phyloP scores from a whole-genome alignment of 2,888 invertebrate genomes.

The Pyrochroa serraticornis region DNA sequence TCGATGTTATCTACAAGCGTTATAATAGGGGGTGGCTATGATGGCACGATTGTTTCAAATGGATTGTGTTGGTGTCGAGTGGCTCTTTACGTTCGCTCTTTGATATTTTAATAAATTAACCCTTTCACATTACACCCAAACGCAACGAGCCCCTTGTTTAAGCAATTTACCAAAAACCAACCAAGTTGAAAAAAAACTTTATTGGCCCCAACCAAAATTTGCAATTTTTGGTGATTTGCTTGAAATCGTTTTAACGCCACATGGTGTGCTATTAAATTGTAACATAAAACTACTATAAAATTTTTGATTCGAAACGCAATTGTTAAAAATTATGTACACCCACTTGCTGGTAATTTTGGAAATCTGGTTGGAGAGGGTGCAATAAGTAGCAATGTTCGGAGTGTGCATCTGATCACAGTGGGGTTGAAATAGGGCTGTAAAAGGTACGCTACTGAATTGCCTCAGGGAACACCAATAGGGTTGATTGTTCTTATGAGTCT shows the following conservation, averaged over 20 bases:
- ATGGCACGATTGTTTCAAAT: constrained; percentile 54
- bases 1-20: constrained; percentile 49
- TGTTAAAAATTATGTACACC: constrained; percentile 2
- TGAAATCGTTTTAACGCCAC: neutral
- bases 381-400: constrained; percentile 16
- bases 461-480: constrained; percentile 37
- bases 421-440: constrained; percentile 1
- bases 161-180: constrained; percentile 18
- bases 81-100: constrained; percentile 43
- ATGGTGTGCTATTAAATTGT: no score
- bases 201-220: neutral
- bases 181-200: no score
- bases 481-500: constrained; percentile 39
- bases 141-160: neutral
- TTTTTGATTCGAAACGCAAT: neutral
- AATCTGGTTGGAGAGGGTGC: constrained; percentile 6
- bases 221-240: constrained; percentile 30
- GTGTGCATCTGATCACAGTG: constrained; percentile 8
- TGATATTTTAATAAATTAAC: constrained; percentile 26
- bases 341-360: constrained; percentile 6
- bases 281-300: neutral
- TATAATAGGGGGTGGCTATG: constrained; percentile 51
- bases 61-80: constrained; percentile 48
- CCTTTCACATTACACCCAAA: constrained; percentile 1
- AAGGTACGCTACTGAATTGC: constrained; percentile 17